phyloP scores from a whole-genome alignment of 2,797 vertebrate genomes.

The Nannoperca australis region DNA sequence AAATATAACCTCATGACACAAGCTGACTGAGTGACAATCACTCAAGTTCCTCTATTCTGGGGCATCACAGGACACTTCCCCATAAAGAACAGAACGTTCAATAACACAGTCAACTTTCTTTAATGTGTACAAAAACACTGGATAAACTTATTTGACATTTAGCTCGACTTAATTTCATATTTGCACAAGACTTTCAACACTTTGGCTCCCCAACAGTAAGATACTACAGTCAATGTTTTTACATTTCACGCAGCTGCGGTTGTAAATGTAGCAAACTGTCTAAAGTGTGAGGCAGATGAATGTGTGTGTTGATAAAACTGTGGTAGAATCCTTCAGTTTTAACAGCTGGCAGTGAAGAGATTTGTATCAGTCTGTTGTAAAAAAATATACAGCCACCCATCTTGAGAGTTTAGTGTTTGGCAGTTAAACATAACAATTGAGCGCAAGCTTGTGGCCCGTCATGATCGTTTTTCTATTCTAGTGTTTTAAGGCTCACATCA shows the following conservation, averaged over 20 bases:
- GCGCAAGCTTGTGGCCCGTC: conserved; percentile 18
- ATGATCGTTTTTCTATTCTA: background rate
- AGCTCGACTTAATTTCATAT: conserved; percentile 2
- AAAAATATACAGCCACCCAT: conserved; percentile 26
- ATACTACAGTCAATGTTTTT: background rate
- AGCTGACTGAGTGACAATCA: conserved; percentile 26
- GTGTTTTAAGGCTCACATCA: conserved; percentile 32
- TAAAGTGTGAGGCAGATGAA: conserved; percentile 23
- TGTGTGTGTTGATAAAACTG: conserved; percentile 11
- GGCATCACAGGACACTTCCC: conserved; percentile 16
- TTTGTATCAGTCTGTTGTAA: conserved; percentile 20
- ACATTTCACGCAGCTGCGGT: conserved; percentile 1
- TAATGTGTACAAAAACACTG: conserved; percentile 2
- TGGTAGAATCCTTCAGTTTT: conserved; percentile 12
- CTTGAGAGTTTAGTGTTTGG: conserved; percentile 16
- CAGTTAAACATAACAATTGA: conserved; percentile 29
- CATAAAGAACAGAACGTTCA: conserved; percentile 13
- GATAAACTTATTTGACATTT: conserved; percentile 24
- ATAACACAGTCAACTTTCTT: conserved; percentile 23
- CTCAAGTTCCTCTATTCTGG: conserved; percentile 41
- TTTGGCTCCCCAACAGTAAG: background rate
- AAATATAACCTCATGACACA: conserved; percentile 30
- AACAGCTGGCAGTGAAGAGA: conserved; percentile 41
- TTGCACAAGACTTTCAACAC: conserved; percentile 6
- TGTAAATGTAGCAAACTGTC: conserved; percentile 16